A percentile compares a stretch with the other conserved stretches of the same genome.
Evolutionary conservation across 2,113 vertebrate species (phyloP).

Genomic region (Neopipo cinnamomea): DNA sequence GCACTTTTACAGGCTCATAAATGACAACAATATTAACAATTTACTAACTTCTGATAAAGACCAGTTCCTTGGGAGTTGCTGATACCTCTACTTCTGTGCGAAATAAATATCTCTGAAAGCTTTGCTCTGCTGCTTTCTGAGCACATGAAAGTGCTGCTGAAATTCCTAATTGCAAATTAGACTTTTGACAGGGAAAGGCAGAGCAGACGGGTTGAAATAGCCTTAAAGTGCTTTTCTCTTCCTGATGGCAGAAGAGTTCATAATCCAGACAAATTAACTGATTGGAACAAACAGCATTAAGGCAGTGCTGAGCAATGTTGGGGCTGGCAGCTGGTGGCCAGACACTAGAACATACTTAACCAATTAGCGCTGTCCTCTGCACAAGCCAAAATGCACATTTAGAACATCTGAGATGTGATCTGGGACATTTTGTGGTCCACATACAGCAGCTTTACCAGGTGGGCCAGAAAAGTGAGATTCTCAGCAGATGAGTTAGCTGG

Average conservation of each 20-base stretch:
- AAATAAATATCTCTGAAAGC: constrained; percentile 36
- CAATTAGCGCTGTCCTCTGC: constrained; percentile 3
- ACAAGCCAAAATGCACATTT: constrained; percentile 28
- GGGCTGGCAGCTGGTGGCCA: constrained; percentile 59
- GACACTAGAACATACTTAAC: constrained; percentile 52
- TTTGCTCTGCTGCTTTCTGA: constrained; percentile 25
- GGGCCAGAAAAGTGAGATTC: constrained; percentile 44
- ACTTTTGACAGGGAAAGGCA: constrained; percentile 40
- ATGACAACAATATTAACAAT: not conserved
- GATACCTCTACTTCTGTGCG: constrained; percentile 13
- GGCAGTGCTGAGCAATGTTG: not conserved
- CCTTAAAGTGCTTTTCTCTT: constrained; percentile 34
- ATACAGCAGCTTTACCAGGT: constrained; percentile 41
- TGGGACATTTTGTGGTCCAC: constrained; percentile 2
- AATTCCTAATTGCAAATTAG: constrained; percentile 54
- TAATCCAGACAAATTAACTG: constrained; percentile 47
- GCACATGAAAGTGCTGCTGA: constrained; percentile 26
- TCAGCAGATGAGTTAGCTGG: constrained; percentile 4
- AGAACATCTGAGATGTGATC: constrained; percentile 30
- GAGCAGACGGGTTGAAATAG: constrained; percentile 45
- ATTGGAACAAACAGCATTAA: constrained; percentile 45
- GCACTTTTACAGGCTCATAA: constrained; percentile 7
- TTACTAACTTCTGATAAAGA: constrained; percentile 42
- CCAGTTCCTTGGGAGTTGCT: constrained; percentile 22
- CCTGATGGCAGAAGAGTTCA: constrained; percentile 37